Evolutionary conservation across 2,797 vertebrate genomes (phyloP).

Genomic region (Chelmon rostratus): DNA sequence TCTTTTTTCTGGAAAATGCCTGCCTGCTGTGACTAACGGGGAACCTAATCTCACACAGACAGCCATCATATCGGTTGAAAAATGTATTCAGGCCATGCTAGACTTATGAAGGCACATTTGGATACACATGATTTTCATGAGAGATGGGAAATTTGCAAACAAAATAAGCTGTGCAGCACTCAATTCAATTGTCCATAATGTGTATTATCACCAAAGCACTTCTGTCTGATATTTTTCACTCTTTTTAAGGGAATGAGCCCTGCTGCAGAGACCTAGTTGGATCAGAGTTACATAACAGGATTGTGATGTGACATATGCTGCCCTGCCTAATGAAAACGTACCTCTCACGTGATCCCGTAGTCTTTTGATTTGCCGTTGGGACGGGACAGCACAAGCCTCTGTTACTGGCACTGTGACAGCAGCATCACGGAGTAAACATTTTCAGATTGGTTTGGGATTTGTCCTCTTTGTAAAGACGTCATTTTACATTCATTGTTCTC

Average conservation of each 20-base stretch:
- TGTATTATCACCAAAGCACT: slow-evolving; percentile 16
- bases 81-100: slow-evolving; percentile 11
- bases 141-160: slow-evolving; percentile 35
- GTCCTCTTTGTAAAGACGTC: slow-evolving; percentile 2
- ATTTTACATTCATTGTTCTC: slow-evolving; percentile 2
- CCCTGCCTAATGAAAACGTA: slow-evolving; percentile 24
- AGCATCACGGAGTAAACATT: slow-evolving; percentile 10
- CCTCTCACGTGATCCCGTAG: slow-evolving; percentile 27
- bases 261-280: slow-evolving; percentile 43
- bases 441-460: slow-evolving; percentile 24
- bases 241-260: slow-evolving; percentile 38
- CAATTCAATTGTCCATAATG: slow-evolving; percentile 43
- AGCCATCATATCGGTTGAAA: slow-evolving; percentile 19
- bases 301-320: slow-evolving; percentile 63
- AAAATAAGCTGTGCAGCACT: slow-evolving; percentile 42
- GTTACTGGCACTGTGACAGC: background rate
- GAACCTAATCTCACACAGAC: slow-evolving; percentile 5
- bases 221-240: background rate
- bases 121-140: slow-evolving; percentile 34
- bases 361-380: slow-evolving; percentile 12
- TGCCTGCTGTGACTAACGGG: background rate
- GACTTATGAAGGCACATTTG: slow-evolving; percentile 10
- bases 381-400: background rate
- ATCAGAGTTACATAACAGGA: slow-evolving; percentile 69
- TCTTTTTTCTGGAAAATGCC: background rate